phyloP scores from a whole-genome alignment of 2,797 vertebrate genomes.

The Amblyopsis hoosieri region DNA sequence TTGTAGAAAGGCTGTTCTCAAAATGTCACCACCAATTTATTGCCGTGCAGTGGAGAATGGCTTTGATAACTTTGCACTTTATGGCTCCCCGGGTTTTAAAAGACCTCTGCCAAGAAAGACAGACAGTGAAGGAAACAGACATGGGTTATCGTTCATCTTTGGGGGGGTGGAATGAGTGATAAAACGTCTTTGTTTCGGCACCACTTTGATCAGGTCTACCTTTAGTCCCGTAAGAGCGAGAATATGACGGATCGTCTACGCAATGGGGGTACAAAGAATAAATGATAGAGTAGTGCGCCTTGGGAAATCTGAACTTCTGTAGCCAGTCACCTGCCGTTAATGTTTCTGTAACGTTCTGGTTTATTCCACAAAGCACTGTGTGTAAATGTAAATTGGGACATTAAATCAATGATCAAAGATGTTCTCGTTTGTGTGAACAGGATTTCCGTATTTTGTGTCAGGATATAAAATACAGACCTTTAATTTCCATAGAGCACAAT shows the following conservation, averaged over 20 bases:
- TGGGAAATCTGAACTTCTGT: slow-evolving; percentile 56
- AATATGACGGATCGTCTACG: slow-evolving; percentile 36
- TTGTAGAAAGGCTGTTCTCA: slow-evolving; percentile 53
- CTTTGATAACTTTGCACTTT: slow-evolving; percentile 74
- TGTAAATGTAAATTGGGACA: slow-evolving; percentile 16
- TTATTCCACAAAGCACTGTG: slow-evolving; percentile 19
- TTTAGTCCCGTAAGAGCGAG: slow-evolving; percentile 50
- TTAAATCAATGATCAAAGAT: not conserved
- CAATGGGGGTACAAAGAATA: slow-evolving; percentile 32
- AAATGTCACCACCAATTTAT: slow-evolving; percentile 72
- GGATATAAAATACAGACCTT: slow-evolving; percentile 20
- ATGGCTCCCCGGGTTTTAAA: slow-evolving; percentile 64
- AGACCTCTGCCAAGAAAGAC: slow-evolving; percentile 62
- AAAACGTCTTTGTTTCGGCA: slow-evolving; percentile 62
- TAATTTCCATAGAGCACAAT: slow-evolving; percentile 9
- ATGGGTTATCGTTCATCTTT: slow-evolving; percentile 62
- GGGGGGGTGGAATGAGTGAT: slow-evolving; percentile 55
- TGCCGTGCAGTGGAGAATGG: slow-evolving; percentile 54
- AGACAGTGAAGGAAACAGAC: slow-evolving; percentile 67
- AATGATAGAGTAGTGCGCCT: slow-evolving; percentile 38
- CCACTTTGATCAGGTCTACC: slow-evolving; percentile 69
- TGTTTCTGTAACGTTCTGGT: slow-evolving; percentile 12
- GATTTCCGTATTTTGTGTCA: slow-evolving; percentile 45
- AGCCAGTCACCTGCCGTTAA: slow-evolving; percentile 51
- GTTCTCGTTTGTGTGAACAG: slow-evolving; percentile 23